Base-by-base conservation (phyloP, 1,140 invertebrate species). In the Aphelinus certus region DNA sequence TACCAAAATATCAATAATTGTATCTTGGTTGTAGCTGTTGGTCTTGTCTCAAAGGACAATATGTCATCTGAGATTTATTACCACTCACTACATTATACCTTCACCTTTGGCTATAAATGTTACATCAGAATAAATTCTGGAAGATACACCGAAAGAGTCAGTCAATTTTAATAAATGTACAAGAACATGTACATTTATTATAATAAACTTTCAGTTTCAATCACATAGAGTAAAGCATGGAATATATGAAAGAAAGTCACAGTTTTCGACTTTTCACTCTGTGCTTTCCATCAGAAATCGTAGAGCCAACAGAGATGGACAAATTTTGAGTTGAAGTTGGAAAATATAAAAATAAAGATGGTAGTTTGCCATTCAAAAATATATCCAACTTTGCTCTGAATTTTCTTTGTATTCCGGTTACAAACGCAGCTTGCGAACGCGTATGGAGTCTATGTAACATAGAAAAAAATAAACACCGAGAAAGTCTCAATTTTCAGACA, bases 391-490 rank as follows among this genome's bases (percentile, higher is more conserved):
- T 74, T 63, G 57, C 53, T 53, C 42, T 74, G 26, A 51, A 61
- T 55, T 3, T 74, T 3, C 7, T 74, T 46, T 68, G 46, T 66
- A 46, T 74, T 10, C 73, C 64, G 7, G 55, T 68, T 68, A 61
- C 73, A 42, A 74, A 74, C 68, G 65, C 66, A 7, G 45, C 7
- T 4, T 63, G 56, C 26, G 66, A 75, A 48, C 46, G 73, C 49
- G 26, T 69, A 56, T 75, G 66, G 9, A 70, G 66, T 65, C 58
- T 7, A 51, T 7, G 65, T 2, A 69, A 75, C 69, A 4, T 26
- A 47, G 49, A 61, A 48, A 75, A 75, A 75, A 70, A 51, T 47
- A 64, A 70, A 73, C 10, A 6, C 42, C 73, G 62, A 65, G 56
- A 7, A 10, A n/a, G 5, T 57, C 10, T 57, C 9, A 57, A 57